phyloP scores from a whole-genome alignment of 2,888 invertebrate genomes.

The Drosophila kanekoi region DNA sequence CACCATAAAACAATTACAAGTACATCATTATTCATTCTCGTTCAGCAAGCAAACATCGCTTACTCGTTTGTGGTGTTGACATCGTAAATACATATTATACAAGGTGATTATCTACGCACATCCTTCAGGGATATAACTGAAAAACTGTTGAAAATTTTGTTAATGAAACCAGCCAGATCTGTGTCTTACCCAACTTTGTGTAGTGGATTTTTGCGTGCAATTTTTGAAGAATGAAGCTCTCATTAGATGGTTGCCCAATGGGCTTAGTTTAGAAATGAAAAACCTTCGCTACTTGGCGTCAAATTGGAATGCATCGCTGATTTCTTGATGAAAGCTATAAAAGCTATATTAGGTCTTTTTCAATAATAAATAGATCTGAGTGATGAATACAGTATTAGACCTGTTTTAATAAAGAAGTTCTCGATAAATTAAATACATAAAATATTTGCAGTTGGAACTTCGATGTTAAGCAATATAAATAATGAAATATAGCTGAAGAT shows the following conservation, averaged over 20 bases:
- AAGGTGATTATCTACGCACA: conserved; percentile 51
- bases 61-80: conserved; percentile 33
- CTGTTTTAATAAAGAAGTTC: no score
- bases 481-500: no score
- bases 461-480: no score
- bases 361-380: no score
- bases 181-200: conserved; percentile 20
- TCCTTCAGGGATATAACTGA: conserved; percentile 42
- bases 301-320: background rate
- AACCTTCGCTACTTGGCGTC: no score
- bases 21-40: conserved; percentile 27
- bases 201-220: conserved; percentile 23
- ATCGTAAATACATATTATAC: conserved; percentile 2
- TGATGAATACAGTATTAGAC: no score
- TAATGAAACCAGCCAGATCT: background rate
- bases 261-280: background rate
- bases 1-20: conserved; percentile 26
- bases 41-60: conserved; percentile 23
- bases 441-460: no score
- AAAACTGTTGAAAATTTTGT: conserved; percentile 24
- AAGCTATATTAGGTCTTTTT: no score
- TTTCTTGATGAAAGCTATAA: no score
- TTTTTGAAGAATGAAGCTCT: background rate
- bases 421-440: no score
- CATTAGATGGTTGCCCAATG: background rate